Conservation (phyloP, 2,888 invertebrate genomes). For the Sphecodes monilicornis region DNA sequence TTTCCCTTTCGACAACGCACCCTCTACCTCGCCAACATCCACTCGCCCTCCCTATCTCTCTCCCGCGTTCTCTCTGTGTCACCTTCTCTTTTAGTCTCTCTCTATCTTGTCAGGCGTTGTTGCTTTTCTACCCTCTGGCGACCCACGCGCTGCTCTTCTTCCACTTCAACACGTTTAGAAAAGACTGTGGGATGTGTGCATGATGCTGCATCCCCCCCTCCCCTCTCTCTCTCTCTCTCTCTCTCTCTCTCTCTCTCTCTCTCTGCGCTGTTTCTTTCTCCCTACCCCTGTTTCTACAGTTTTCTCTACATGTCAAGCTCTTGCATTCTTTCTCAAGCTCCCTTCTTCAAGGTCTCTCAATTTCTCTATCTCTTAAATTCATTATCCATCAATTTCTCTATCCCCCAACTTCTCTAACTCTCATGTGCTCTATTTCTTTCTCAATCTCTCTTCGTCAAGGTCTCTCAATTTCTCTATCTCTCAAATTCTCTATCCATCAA, state of each 20-base stretch:
- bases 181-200: neutral
- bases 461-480: no score
- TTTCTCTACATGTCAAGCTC: neutral
- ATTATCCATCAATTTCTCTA: no score
- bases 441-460: neutral
- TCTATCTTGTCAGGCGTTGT: conserved; percentile 11
- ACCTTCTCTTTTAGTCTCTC: neutral
- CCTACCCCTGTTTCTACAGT: neutral
- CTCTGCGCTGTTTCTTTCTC: neutral
- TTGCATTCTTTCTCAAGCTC: neutral
- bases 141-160: neutral
- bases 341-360: no score
- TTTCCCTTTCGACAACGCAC: neutral
- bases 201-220: neutral
- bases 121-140: conserved; percentile 26
- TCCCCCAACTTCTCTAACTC: no score
- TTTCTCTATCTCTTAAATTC: no score
- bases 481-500: no score
- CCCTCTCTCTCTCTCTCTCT: no score
- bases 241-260: no score
- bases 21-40: neutral
- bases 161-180: neutral
- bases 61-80: neutral
- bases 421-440: no score
- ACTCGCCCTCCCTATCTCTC: neutral